Evolutionary conservation across 2,888 invertebrate genomes (phyloP).

Genomic region (Gasteruption jaculator): DNA sequence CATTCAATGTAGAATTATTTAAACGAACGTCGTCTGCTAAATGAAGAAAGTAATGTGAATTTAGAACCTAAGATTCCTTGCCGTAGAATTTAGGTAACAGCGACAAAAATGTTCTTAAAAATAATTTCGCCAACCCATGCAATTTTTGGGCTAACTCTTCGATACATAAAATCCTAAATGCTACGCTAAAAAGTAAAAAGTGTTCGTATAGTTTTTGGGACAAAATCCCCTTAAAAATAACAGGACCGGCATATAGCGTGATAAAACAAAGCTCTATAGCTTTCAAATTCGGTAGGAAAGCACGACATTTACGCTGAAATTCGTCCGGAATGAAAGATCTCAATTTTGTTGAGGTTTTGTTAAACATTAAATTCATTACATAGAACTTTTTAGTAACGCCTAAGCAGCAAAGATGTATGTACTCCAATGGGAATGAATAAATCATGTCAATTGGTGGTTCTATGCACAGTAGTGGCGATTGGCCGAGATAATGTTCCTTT

Average conservation of each 20-base stretch:
- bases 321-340: conserved; percentile 13
- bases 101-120: conserved; percentile 6
- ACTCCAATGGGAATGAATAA: conserved; percentile 20
- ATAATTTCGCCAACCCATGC: conserved; percentile 6
- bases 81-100: conserved; percentile 12
- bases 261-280: conserved; percentile 18
- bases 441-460: conserved; percentile 21
- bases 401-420: conserved; percentile 23
- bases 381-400: conserved; percentile 24
- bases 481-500: conserved; percentile 20
- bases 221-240: conserved; percentile 12
- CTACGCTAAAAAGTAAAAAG: conserved; percentile 14
- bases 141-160: conserved; percentile 7
- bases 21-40: conserved; percentile 18
- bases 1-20: conserved; percentile 13
- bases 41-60: conserved; percentile 19
- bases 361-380: conserved; percentile 21
- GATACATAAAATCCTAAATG: conserved; percentile 14
- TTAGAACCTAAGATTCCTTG: conserved; percentile 9
- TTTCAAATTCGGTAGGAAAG: conserved; percentile 1
- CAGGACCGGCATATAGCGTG: conserved; percentile 15
- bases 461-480: conserved; percentile 20
- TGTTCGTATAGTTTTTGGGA: conserved; percentile 9
- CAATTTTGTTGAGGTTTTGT: conserved; percentile 7
- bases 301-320: conserved; percentile 17